Evolutionary conservation across 2,113 vertebrate genomes (phyloP).

Genomic region (Hippocampus abdominalis): DNA sequence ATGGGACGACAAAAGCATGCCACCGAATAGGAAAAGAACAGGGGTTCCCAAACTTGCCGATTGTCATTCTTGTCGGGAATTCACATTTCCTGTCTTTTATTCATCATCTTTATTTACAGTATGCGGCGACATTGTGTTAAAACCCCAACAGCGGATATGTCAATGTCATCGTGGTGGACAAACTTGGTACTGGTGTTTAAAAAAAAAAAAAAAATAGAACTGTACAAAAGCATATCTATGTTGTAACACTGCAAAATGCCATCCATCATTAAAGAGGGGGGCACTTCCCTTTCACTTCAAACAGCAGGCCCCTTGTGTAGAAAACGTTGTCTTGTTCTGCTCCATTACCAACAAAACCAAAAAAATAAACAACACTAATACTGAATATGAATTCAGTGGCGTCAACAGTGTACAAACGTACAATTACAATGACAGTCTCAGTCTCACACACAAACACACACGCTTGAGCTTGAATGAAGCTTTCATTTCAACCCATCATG

Average conservation of each 20-base stretch:
- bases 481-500: constrained; percentile 6
- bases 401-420: constrained; percentile 42
- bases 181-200: background rate
- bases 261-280: background rate
- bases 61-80: constrained; percentile 7
- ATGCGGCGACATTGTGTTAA: background rate
- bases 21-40: constrained; percentile 31
- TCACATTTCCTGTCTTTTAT: constrained; percentile 32
- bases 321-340: constrained; percentile 49
- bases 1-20: constrained; percentile 31
- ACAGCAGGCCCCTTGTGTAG: constrained; percentile 60
- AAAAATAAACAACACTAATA: constrained; percentile 53
- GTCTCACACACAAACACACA: constrained; percentile 6
- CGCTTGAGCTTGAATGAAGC: constrained; percentile 28
- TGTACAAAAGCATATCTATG: background rate
- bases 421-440: constrained; percentile 24
- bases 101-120: background rate
- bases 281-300: background rate
- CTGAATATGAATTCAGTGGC: constrained; percentile 58
- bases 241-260: background rate
- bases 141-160: background rate
- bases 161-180: background rate
- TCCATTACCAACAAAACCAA: constrained; percentile 32
- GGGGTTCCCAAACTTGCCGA: constrained; percentile 3
- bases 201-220: background rate